phyloP scores from a whole-genome alignment of 2,888 invertebrate species.

The Endotricha flammealis region DNA sequence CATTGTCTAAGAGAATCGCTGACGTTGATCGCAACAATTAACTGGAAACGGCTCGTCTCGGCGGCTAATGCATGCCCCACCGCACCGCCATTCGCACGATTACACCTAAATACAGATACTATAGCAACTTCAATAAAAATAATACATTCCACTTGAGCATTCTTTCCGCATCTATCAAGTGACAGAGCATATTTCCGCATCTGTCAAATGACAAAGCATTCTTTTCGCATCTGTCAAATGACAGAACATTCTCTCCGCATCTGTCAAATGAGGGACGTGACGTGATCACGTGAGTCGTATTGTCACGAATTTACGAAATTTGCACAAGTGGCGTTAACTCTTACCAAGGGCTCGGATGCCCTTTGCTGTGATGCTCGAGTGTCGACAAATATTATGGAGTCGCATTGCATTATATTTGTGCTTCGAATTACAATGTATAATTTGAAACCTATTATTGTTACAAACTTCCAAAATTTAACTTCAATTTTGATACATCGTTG shows the following conservation, averaged over 20 bases:
- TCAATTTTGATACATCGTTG: slow-evolving; percentile 22
- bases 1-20: slow-evolving; percentile 56
- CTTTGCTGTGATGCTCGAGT: slow-evolving; percentile 2
- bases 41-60: slow-evolving; percentile 50
- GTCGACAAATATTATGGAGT: not conserved
- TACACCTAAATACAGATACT: slow-evolving; percentile 5
- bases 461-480: slow-evolving; percentile 4
- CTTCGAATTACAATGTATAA: slow-evolving; percentile 7
- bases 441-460: no score
- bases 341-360: not conserved
- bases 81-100: slow-evolving; percentile 8
- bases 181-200: no score
- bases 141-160: slow-evolving; percentile 1
- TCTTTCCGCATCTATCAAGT: not conserved
- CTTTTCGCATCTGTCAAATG: no score
- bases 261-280: no score
- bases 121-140: slow-evolving; percentile 1
- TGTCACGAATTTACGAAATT: not conserved
- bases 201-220: no score
- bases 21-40: slow-evolving; percentile 47
- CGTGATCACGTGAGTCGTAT: not conserved
- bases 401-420: slow-evolving; percentile 12
- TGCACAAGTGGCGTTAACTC: not conserved
- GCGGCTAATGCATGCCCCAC: slow-evolving; percentile 1
- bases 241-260: no score